phyloP scores from a whole-genome alignment of 2,113 vertebrate genomes.

The Nibea coibor region DNA sequence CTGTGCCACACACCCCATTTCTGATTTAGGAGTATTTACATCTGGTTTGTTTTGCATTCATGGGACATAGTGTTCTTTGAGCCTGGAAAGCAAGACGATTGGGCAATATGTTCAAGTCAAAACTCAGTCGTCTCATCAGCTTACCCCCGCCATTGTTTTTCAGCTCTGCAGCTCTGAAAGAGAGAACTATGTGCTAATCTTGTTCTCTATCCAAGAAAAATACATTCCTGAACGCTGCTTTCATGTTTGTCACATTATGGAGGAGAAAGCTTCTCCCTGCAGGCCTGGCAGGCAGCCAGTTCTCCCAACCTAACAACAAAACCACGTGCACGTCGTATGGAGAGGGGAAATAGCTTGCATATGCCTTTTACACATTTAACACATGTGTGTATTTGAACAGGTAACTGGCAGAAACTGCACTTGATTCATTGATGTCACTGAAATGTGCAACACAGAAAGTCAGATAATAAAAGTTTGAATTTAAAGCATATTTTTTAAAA shows the following conservation, averaged over 20 bases:
- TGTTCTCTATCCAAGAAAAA: conserved; percentile 70
- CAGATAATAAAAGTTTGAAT: not conserved
- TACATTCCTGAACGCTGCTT: conserved; percentile 76
- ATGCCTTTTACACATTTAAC: conserved; percentile 46
- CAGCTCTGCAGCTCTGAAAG: conserved; percentile 54
- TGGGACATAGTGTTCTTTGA: conserved; percentile 71
- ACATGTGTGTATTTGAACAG: conserved; percentile 15
- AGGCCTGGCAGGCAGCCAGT: conserved; percentile 66
- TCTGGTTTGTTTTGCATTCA: conserved; percentile 37
- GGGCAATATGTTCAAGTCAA: conserved; percentile 64
- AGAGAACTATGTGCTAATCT: conserved; percentile 68
- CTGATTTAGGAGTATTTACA: conserved; percentile 29
- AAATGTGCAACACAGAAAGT: not conserved
- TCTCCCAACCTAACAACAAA: conserved; percentile 45
- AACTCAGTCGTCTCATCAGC: conserved; percentile 55
- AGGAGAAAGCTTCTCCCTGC: conserved; percentile 57
- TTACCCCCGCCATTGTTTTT: conserved; percentile 67
- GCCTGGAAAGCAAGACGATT: conserved; percentile 42
- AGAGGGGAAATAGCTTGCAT: conserved; percentile 42
- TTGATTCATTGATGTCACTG: not conserved
- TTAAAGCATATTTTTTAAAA: not conserved
- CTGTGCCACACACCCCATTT: not conserved
- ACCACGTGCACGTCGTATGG: conserved; percentile 54
- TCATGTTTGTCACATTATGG: conserved; percentile 75
- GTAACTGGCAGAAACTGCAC: not conserved